Conservation (phyloP, 2,797 vertebrate genomes). For the Tiaroga cobitis region DNA sequence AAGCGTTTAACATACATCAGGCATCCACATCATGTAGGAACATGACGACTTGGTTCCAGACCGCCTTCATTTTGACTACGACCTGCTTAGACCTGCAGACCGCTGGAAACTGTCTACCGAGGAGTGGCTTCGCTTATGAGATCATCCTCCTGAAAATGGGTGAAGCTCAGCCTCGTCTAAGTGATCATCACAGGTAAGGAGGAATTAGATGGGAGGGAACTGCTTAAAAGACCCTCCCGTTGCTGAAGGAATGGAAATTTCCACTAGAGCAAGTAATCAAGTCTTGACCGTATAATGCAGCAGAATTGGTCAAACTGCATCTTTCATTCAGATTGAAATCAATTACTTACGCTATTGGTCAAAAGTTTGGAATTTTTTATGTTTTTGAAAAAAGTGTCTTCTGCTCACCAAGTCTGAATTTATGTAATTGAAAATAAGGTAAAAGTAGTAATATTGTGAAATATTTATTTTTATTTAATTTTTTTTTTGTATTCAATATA, state of each 20-base stretch:
- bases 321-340: not conserved
- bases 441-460: not conserved
- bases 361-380: not conserved
- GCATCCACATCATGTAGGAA: constrained; percentile 37
- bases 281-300: not conserved
- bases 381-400: not conserved
- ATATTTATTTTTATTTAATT: too few species aligned
- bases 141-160: constrained; percentile 18
- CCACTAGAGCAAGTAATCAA: constrained; percentile 68
- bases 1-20: not conserved
- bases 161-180: constrained; percentile 1
- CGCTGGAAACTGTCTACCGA: not conserved
- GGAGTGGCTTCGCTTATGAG: constrained; percentile 44
- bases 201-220: constrained; percentile 74
- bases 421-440: not conserved
- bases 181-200: constrained; percentile 73
- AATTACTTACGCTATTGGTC: too few species aligned
- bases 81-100: constrained; percentile 53
- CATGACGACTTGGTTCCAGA: constrained; percentile 36
- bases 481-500: not conserved
- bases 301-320: not conserved
- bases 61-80: not conserved
- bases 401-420: not conserved
- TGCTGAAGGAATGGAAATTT: constrained; percentile 82
- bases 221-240: constrained; percentile 63